phyloP scores from a whole-genome alignment of 2,888 invertebrate genomes.

The Drosophila lacicola region DNA sequence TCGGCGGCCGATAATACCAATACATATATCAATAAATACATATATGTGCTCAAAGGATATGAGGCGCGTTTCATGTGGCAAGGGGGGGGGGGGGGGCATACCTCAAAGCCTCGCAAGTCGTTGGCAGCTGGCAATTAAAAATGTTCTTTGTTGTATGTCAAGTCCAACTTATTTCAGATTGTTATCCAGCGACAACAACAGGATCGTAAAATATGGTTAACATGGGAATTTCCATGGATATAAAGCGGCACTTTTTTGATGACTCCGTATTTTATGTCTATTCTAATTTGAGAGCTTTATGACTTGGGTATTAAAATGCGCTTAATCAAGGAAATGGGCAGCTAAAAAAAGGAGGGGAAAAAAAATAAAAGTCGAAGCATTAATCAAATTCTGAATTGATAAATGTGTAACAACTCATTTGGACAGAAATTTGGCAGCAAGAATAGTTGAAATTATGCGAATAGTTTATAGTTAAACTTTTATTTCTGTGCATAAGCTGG shows the following conservation, averaged over 20 bases:
- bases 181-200: constrained; percentile 22
- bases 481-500: constrained; percentile 43
- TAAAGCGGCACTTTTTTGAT: constrained; percentile 31
- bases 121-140: constrained; percentile 45
- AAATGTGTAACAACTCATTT: constrained; percentile 45
- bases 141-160: constrained; percentile 10
- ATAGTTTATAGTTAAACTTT: constrained; percentile 40
- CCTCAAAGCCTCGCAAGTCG: constrained; percentile 6
- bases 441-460: constrained; percentile 25
- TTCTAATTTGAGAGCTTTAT: constrained; percentile 50
- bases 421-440: constrained; percentile 36
- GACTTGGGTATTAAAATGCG: constrained; percentile 34
- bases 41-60: not conserved
- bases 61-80: not conserved
- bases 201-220: constrained; percentile 40
- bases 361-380: not conserved
- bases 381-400: constrained; percentile 21
- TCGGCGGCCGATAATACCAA: constrained; percentile 2
- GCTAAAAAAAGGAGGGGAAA: not conserved
- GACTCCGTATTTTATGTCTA: constrained; percentile 37
- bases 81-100: not conserved
- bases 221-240: constrained; percentile 24
- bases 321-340: constrained; percentile 18
- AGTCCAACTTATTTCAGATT: constrained; percentile 32
- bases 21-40: not conserved